phyloP scores from a whole-genome alignment of 2,797 vertebrate genomes.

The Silurus lanzhouensis region DNA sequence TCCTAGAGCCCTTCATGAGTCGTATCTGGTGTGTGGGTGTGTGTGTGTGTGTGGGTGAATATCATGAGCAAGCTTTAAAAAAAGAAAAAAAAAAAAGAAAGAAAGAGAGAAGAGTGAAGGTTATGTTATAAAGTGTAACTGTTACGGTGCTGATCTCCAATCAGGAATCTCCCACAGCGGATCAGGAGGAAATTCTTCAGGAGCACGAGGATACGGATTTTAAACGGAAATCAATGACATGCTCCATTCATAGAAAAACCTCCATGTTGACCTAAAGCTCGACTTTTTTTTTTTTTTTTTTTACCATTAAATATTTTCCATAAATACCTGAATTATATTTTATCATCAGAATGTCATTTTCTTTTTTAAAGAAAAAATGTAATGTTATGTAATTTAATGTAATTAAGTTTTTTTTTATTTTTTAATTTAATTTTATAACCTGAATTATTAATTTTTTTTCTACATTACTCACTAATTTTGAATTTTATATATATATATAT shows the following conservation, averaged over 20 bases:
- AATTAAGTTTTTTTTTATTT: background rate
- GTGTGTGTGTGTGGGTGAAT: background rate
- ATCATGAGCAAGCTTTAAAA: background rate
- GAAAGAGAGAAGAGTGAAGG: no score
- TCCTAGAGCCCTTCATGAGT: conserved; percentile 3
- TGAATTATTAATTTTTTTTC: no score
- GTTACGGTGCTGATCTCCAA: background rate
- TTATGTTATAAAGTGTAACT: background rate
- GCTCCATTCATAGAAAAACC: background rate
- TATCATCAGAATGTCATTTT: background rate
- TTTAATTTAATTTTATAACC: no score
- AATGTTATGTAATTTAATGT: background rate
- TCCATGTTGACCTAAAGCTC: background rate
- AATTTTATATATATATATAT: no score
- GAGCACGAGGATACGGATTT: background rate
- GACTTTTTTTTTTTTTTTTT: no score
- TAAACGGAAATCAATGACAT: background rate
- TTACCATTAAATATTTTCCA: background rate
- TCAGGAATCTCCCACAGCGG: background rate
- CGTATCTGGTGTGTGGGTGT: background rate
- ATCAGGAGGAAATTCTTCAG: no score
- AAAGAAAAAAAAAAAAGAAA: no score
- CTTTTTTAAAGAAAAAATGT: no score
- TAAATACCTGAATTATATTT: background rate
- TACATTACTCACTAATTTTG: no score